A percentile compares a stretch with the other conserved stretches of the same genome.
These are phyloP conservation scores for Zonitis immaculata DNA, from an alignment of 2,888 invertebrate genomes.

Conservation along the genomic window DNA sequence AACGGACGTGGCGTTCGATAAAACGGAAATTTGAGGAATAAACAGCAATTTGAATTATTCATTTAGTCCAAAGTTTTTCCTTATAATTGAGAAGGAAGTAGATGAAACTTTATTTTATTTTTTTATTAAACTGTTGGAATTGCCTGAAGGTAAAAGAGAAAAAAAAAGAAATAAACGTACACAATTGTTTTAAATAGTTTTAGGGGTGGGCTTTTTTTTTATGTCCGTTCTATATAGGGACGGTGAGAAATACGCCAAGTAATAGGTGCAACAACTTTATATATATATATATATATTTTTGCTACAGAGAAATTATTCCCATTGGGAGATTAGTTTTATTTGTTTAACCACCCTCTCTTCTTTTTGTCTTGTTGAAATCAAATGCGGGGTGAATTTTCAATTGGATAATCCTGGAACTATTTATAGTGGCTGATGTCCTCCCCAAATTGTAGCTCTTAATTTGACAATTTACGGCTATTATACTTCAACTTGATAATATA, in stretches of 20 bases:
- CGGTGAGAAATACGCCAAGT: background rate
- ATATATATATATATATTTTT: too few relatives aligned
- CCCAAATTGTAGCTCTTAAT: conserved; percentile 25
- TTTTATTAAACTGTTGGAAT: background rate
- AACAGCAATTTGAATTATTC: background rate
- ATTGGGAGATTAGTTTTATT: background rate
- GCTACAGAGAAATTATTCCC: background rate
- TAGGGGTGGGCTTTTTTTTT: conserved; percentile 5
- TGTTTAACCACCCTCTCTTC: background rate
- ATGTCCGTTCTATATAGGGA: conserved; percentile 3
- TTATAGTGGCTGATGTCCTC: conserved; percentile 13
- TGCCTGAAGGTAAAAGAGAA: background rate
- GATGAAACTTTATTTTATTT: too few relatives aligned
- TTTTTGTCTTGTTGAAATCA: background rate
- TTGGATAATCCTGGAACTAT: conserved; percentile 13
- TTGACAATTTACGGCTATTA: conserved; percentile 26
- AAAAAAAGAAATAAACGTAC: conserved; percentile 5
- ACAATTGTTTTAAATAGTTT: conserved; percentile 11
- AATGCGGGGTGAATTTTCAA: conserved; percentile 18
- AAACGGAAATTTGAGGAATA: background rate
- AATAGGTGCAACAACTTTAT: background rate
- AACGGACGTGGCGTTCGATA: background rate
- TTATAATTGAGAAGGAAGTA: background rate
- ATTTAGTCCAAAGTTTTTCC: background rate
- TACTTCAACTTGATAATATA: background rate